These are phyloP conservation scores for Drymodes brunneopygia DNA, from an alignment of 2,113 vertebrate species.

Conservation along the genomic window DNA sequence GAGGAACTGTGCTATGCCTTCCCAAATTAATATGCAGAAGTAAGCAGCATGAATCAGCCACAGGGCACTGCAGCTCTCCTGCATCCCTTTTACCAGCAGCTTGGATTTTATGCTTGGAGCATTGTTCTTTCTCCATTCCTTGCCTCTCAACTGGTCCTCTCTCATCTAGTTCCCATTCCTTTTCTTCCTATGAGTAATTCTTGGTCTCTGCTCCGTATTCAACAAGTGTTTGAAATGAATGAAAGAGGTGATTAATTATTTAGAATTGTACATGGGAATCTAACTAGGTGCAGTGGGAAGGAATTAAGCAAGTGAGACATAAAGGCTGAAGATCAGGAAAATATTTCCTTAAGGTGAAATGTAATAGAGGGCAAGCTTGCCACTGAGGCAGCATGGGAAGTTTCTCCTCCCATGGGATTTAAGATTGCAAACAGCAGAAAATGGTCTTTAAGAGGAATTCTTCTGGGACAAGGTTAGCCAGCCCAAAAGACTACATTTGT, in stretches of 20 bases:
- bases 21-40: slow-evolving; percentile 32
- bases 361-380: slow-evolving; percentile 28
- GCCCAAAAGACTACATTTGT: neutral
- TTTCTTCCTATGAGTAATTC: neutral
- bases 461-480: neutral
- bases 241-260: slow-evolving; percentile 48
- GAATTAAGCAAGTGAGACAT: slow-evolving; percentile 52
- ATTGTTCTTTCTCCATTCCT: neutral
- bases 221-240: slow-evolving; percentile 44
- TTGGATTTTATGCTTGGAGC: slow-evolving; percentile 11
- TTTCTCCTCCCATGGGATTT: neutral
- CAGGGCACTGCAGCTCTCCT: neutral
- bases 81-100: neutral
- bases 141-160: neutral
- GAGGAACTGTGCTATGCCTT: neutral
- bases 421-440: slow-evolving; percentile 25
- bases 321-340: slow-evolving; percentile 59
- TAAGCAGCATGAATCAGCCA: neutral
- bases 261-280: slow-evolving; percentile 32
- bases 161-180: neutral
- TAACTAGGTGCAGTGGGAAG: slow-evolving; percentile 39
- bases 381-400: neutral
- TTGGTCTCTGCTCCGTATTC: slow-evolving; percentile 39
- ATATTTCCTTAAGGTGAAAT: slow-evolving; percentile 58
- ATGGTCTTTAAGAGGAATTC: slow-evolving; percentile 12